Percentiles rank a stretch among this genome's conserved stretches.
These are phyloP conservation scores for Caradrina clavipalpis DNA, from an alignment of 2,888 invertebrate genomes.

Conservation along the genomic window DNA sequence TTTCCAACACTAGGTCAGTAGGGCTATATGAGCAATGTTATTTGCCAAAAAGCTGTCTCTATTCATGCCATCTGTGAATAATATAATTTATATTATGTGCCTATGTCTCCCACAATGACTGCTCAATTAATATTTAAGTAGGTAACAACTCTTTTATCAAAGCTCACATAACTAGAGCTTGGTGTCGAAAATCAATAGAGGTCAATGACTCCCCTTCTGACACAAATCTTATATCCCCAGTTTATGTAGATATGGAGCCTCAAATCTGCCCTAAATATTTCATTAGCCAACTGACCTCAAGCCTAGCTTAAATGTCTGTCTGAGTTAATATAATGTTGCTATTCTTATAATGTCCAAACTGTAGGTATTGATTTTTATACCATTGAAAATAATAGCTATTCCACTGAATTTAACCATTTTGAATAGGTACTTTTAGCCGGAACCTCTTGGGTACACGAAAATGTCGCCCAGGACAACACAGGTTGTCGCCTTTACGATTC, in stretches of 20 bases:
- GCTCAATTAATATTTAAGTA: constrained; percentile 7
- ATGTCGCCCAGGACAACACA: constrained; percentile 6
- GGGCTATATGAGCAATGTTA: no score
- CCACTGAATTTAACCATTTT: neutral
- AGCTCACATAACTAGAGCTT: constrained; percentile 9
- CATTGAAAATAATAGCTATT: no score
- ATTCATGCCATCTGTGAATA: neutral
- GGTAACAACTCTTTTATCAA: constrained; percentile 6
- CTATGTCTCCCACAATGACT: neutral
- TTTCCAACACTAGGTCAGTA: neutral
- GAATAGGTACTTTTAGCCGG: neutral
- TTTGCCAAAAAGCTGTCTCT: neutral
- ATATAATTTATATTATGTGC: neutral
- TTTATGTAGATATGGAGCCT: constrained; percentile 8
- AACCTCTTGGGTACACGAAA: constrained; percentile 9
- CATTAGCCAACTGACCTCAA: constrained; percentile 31
- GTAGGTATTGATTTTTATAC: constrained; percentile 18
- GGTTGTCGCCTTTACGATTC: constrained; percentile 16
- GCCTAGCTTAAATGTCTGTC: constrained; percentile 1
- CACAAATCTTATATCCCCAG: constrained; percentile 28
- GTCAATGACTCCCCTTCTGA: constrained; percentile 46
- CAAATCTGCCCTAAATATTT: constrained; percentile 24
- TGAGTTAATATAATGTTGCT: constrained; percentile 15
- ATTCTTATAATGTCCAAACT: neutral
- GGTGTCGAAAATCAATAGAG: constrained; percentile 51